Evolutionary conservation across 2,888 invertebrate genomes (phyloP).

Genomic region (Drosophila colorata): DNA sequence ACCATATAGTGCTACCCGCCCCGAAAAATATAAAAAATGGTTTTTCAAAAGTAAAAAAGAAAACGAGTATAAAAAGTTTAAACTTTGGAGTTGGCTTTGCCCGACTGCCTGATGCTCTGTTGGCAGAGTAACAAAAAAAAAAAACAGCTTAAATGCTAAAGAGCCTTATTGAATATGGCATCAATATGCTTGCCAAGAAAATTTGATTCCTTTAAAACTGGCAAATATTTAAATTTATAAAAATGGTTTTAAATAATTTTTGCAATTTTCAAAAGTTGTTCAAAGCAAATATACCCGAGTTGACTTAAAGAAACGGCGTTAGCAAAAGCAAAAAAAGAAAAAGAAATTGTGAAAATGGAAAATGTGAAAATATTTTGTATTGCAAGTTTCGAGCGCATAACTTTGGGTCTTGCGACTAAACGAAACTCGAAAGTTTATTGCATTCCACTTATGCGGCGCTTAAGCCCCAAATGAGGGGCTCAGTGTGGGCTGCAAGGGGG

Average conservation of each 20-base stretch:
- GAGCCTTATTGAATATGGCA: too few species aligned
- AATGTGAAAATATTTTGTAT: constrained; percentile 36
- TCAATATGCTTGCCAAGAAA: not conserved
- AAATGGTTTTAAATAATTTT: too few species aligned
- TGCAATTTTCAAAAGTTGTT: too few species aligned
- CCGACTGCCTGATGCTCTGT: constrained; percentile 4
- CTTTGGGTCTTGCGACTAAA: constrained; percentile 33
- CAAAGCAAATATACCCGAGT: constrained; percentile 8
- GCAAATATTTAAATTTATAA: too few species aligned
- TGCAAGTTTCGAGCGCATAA: constrained; percentile 52
- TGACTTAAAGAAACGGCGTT: not conserved
- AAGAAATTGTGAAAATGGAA: constrained; percentile 23
- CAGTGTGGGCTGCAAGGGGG: not conserved
- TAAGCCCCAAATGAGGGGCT: not conserved
- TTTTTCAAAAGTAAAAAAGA: constrained; percentile 28
- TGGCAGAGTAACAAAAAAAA: not conserved
- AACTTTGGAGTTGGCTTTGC: not conserved
- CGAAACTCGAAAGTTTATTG: constrained; percentile 65
- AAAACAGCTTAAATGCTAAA: constrained; percentile 7
- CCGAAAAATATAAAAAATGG: constrained; percentile 16
- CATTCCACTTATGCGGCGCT: constrained; percentile 60
- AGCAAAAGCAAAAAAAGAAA: constrained; percentile 17
- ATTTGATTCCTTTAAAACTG: too few species aligned
- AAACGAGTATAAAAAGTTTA: not conserved
- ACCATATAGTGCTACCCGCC: constrained; percentile 11